Conservation (phyloP, 2,113 vertebrate species). For the Leucopsar rothschildi region DNA sequence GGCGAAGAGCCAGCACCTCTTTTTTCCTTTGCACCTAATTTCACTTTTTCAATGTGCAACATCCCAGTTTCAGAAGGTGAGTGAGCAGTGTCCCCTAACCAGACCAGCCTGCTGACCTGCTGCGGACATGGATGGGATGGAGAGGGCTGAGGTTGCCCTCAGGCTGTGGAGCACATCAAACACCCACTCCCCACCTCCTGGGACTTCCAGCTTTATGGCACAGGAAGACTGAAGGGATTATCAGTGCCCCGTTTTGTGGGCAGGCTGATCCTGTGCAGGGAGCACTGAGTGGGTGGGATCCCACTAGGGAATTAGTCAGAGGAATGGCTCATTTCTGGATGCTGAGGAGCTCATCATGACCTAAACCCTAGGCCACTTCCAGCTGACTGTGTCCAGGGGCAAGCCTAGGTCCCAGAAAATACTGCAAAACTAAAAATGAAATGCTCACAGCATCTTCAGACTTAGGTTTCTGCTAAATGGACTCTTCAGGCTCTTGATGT, state of each 20-base stretch:
- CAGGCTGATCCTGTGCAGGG: not conserved
- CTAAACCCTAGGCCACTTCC: not conserved
- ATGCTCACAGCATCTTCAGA: not conserved
- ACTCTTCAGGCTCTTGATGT: not conserved
- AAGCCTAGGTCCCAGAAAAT: not conserved
- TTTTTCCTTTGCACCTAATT: not conserved
- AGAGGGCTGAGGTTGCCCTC: not conserved
- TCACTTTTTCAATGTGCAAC: not conserved
- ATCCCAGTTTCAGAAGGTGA: not conserved
- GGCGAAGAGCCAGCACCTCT: not conserved
- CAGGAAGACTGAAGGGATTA: not conserved
- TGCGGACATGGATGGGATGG: not conserved
- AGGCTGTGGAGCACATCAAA: not conserved
- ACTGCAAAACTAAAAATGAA: not conserved
- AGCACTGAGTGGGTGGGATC: not conserved
- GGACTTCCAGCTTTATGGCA: not conserved
- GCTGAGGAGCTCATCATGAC: not conserved
- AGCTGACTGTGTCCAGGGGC: not conserved
- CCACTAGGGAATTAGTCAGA: not conserved
- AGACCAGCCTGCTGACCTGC: not conserved
- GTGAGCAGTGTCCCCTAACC: not conserved
- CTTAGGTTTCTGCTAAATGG: not conserved
- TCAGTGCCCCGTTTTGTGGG: fast-evolving
- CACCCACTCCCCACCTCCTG: not conserved
- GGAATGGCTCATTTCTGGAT: slow-evolving; percentile 1